These are phyloP conservation scores for Polydrusus tereticollis DNA, from an alignment of 2,888 invertebrate genomes.

Conservation along the genomic window DNA sequence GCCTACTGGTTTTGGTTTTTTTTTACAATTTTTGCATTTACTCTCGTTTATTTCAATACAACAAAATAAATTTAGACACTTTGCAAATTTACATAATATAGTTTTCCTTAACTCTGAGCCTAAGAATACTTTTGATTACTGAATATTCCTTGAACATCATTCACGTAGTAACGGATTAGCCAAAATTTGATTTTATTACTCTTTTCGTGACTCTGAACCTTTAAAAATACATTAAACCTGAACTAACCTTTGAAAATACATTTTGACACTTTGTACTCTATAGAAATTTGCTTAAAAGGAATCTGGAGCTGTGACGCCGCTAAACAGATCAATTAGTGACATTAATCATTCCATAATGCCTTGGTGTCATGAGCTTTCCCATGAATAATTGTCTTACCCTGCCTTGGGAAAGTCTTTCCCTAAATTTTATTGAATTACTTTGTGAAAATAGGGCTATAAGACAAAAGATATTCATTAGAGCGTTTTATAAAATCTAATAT, in stretches of 20 bases:
- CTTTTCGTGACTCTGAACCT: background rate
- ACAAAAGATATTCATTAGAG: constrained; percentile 7
- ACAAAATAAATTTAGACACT: too few relatives aligned
- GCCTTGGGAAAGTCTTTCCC: background rate
- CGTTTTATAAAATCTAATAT: background rate
- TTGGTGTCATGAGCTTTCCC: constrained; percentile 28
- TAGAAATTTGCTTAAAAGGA: constrained; percentile 16
- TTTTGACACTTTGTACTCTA: constrained; percentile 4
- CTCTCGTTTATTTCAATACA: too few relatives aligned
- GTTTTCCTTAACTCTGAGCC: too few relatives aligned
- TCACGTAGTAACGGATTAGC: background rate
- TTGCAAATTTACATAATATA: too few relatives aligned
- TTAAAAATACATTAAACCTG: too few relatives aligned
- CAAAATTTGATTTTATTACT: background rate
- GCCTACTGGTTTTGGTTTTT: too few relatives aligned
- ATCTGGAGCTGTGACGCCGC: constrained; percentile 16
- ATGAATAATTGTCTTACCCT: constrained; percentile 22
- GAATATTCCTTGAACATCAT: too few relatives aligned
- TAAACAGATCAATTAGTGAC: constrained; percentile 31
- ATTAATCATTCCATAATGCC: constrained; percentile 32
- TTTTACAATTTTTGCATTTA: too few relatives aligned
- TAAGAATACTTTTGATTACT: too few relatives aligned
- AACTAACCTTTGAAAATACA: background rate
- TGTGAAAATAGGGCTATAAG: background rate
- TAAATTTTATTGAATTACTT: constrained; percentile 3